Evolutionary conservation across 2,888 invertebrate genomes (phyloP), one percentile per base, ranked within the genome.

Genomic region (Yponomeuta malinellus): DNA sequence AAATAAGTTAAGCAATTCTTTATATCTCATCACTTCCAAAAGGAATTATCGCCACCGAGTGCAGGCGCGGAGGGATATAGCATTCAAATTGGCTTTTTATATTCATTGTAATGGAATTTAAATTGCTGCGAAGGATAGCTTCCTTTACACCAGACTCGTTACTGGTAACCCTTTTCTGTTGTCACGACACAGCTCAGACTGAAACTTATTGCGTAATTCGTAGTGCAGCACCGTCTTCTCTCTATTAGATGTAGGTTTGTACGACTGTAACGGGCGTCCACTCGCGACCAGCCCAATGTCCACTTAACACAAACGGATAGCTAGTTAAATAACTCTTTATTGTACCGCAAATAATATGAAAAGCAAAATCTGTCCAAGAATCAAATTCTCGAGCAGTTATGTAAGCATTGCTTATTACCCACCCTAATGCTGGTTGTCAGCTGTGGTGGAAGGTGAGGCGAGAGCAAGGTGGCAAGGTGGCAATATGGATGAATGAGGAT

Each of bases 91-190:
- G 82, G 80, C 84, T 83, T 87, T 86, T 86, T 85, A 86, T 84
- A 85, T 84, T 83, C 81, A 82, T 78, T 83, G 81, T 84, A 87
- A 86, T 87, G 82, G 84, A 85, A 87, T 88, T 87, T 85, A 87
- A 88, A 87, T 86, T 83, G 84, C 83, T 78, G 80, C 82, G 79
- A 84, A 81, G 80, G 80, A 84, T 84, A 85, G 81, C 83, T 86
- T 84, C 83, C 84, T 84, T 83, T 82, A 83, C 83, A 84, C 83
- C 79, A 70, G 81, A 77, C 81, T 82, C 82, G 81, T 81, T 83
- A 81, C 79, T 79, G 81, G 79, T 79, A 83, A 82, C 82, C 43
- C 82, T 83, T 82, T 80, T 75, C 80, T 78, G 72, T 75, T 86
- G 87, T 88, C 87, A 88, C 88, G 69, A 69, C 69, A 29, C 68